Percentiles rank a stretch among this genome's conserved stretches.
These are phyloP conservation scores for Homarus americanus DNA, from an alignment of 1,140 invertebrate genomes.

Conservation along the genomic window DNA sequence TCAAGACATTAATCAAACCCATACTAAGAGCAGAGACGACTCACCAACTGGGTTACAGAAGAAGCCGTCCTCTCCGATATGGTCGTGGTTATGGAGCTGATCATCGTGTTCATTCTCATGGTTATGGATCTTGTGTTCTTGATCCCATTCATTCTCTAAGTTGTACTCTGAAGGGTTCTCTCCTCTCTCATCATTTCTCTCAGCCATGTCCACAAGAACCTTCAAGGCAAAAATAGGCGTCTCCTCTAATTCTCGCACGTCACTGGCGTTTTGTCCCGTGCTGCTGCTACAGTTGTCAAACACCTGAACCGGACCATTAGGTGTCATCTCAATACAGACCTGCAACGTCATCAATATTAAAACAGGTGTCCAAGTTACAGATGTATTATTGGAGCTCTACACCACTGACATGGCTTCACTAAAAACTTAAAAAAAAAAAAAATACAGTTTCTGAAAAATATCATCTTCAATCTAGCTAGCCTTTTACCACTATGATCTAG, in stretches of 20 bases:
- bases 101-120: conserved; percentile 35
- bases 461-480: no score
- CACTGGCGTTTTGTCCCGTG: neutral
- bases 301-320: conserved; percentile 48
- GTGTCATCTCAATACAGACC: conserved; percentile 77
- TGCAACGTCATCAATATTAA: neutral
- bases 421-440: no score
- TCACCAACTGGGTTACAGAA: conserved; percentile 63
- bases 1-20: no score
- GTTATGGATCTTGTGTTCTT: conserved; percentile 24
- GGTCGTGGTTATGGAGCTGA: conserved; percentile 27
- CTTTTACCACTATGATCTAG: no score
- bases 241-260: conserved; percentile 2
- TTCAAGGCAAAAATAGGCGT: conserved; percentile 43
- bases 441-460: no score
- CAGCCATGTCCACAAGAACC: neutral
- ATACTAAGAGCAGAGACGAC: no score
- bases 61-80: conserved; percentile 58
- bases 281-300: conserved; percentile 29
- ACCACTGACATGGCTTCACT: no score
- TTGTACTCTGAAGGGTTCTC: conserved; percentile 32
- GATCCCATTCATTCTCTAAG: conserved; percentile 16
- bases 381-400: no score
- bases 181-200: conserved; percentile 12
- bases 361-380: no score